Percentiles rank a stretch among this genome's conserved stretches.
Evolutionary conservation across 2,888 invertebrate genomes (phyloP).

Genomic region (Yponomeuta cagnagella): DNA sequence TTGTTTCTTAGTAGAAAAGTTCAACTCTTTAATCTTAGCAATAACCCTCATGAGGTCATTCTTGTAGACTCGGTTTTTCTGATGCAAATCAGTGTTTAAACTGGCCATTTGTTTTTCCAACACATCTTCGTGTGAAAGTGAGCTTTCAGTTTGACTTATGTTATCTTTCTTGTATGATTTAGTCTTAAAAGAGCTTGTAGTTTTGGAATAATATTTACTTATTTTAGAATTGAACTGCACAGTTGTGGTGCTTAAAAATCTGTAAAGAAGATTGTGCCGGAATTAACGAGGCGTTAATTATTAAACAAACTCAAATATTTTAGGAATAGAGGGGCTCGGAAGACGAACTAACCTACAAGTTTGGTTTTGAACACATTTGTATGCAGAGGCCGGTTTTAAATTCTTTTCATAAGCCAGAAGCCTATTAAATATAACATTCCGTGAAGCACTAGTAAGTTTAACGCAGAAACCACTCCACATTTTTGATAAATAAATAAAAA

Average conservation of each 20-base stretch:
- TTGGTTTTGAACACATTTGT: conserved; percentile 19
- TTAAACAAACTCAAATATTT: background rate
- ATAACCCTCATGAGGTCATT: conserved; percentile 57
- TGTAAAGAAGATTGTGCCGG: background rate
- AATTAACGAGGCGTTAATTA: background rate
- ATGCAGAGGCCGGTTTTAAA: conserved; percentile 9
- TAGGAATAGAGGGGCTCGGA: background rate
- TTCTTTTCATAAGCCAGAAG: conserved; percentile 26
- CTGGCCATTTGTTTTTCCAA: conserved; percentile 56
- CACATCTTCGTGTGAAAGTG: conserved; percentile 39
- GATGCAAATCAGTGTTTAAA: conserved; percentile 55
- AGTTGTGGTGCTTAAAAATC: conserved; percentile 7
- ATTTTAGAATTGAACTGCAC: background rate
- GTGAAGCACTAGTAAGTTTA: conserved; percentile 37
- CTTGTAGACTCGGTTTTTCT: conserved; percentile 63
- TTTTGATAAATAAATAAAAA: conserved; percentile 23
- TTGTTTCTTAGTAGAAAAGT: conserved; percentile 60
- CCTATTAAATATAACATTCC: conserved; percentile 30
- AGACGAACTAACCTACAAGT: conserved; percentile 8
- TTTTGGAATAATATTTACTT: background rate
- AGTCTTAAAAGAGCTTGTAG: background rate
- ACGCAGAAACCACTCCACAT: conserved; percentile 49
- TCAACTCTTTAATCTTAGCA: conserved; percentile 50
- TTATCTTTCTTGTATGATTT: background rate
- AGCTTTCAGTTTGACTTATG: background rate